Percentiles rank a stretch among this genome's conserved stretches.
Evolutionary conservation across 2,113 vertebrate genomes (phyloP).

Genomic region (Panthera uncia): DNA sequence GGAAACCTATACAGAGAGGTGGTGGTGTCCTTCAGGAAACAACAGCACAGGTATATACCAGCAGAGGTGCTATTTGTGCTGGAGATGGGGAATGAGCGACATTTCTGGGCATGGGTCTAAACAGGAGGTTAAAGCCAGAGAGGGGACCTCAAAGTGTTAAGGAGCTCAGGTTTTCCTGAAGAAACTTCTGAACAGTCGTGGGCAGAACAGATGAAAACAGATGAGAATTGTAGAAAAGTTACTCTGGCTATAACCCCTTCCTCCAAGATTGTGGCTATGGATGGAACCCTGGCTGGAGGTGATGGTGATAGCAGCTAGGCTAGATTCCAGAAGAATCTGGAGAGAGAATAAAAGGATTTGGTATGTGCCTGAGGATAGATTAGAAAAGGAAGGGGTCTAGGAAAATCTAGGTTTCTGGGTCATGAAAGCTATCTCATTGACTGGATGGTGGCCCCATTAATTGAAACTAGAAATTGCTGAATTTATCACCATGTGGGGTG

Average conservation of each 20-base stretch:
- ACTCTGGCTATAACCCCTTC: neutral
- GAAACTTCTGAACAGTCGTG: neutral
- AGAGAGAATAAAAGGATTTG: constrained; percentile 2
- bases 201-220: neutral
- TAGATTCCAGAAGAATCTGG: neutral
- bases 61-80: neutral
- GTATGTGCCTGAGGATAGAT: neutral
- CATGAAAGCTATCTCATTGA: neutral
- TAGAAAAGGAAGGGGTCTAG: neutral
- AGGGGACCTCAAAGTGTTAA: neutral
- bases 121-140: neutral
- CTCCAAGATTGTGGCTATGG: neutral
- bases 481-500: neutral
- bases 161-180: neutral
- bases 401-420: neutral
- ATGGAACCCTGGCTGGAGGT: neutral
- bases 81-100: neutral
- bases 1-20: neutral
- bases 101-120: neutral
- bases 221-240: neutral
- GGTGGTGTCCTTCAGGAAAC: neutral
- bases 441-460: neutral
- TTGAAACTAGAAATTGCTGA: neutral
- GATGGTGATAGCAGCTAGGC: neutral
- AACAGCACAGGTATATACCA: too few species aligned